phyloP scores from a whole-genome alignment of 2,797 vertebrate species.

The Corythornis leucogaster region DNA sequence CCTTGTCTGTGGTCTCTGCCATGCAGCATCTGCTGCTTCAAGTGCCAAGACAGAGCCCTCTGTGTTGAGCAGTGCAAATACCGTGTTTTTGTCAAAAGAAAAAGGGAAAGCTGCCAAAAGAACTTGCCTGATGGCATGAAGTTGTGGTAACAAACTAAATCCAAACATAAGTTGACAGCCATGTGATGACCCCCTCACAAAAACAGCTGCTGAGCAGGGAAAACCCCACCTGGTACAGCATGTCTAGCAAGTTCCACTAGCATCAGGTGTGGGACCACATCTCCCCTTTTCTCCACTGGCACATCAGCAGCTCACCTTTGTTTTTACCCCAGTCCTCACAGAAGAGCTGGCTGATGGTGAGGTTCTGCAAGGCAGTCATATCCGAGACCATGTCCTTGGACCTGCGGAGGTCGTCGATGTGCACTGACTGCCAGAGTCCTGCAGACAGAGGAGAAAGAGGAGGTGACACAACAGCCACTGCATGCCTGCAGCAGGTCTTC shows the following conservation, averaged over 20 bases:
- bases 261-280: rapidly evolving
- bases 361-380: constrained; percentile 85
- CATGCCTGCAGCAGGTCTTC: background rate
- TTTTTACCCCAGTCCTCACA: constrained; percentile 38
- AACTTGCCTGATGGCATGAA: background rate
- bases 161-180: background rate
- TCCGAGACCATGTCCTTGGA: constrained; percentile 89
- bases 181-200: background rate
- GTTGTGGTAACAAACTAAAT: background rate
- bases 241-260: background rate
- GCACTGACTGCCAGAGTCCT: constrained; percentile 93
- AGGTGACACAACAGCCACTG: too few relatives aligned
- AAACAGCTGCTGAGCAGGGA: background rate
- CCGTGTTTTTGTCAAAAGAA: background rate
- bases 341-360: constrained; percentile 92
- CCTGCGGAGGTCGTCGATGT: constrained; percentile 92
- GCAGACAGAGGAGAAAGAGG: background rate
- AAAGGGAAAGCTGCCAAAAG: background rate
- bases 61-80: background rate
- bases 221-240: too few relatives aligned
- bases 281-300: background rate
- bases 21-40: background rate
- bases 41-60: background rate
- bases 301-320: constrained; percentile 70
- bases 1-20: background rate